Evolutionary conservation across 2,888 invertebrate species (phyloP).

Genomic region (Caenorhabditis angaria): DNA sequence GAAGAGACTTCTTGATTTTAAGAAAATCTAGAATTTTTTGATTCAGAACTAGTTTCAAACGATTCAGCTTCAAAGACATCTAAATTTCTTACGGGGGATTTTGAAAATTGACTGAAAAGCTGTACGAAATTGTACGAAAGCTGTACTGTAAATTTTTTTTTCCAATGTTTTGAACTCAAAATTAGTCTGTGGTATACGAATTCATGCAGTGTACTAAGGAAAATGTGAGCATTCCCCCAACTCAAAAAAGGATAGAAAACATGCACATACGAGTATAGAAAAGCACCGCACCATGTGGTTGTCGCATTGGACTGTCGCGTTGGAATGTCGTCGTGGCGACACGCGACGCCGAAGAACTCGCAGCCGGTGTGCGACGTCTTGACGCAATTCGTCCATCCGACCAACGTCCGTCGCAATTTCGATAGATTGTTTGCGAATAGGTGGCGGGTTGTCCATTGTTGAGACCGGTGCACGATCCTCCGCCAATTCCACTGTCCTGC

Average conservation of each 20-base stretch:
- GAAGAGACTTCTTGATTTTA: too few species aligned
- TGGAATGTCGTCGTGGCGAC: slow-evolving; percentile 22
- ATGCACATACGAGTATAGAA: slow-evolving; percentile 36
- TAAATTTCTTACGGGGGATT: too few species aligned
- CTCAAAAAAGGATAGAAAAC: slow-evolving; percentile 6
- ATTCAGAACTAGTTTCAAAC: too few species aligned
- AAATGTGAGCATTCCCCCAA: too few species aligned
- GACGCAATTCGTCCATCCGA: slow-evolving; percentile 58
- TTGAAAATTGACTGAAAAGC: too few species aligned
- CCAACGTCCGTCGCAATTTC: slow-evolving; percentile 64
- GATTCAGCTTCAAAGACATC: too few species aligned
- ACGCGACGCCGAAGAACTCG: not conserved
- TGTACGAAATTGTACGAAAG: too few species aligned
- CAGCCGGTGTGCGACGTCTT: slow-evolving; percentile 20
- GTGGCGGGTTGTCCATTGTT: slow-evolving; percentile 26
- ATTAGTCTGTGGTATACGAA: too few species aligned
- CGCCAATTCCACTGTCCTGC: slow-evolving; percentile 37
- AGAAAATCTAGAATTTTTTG: too few species aligned
- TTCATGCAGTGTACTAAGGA: not conserved
- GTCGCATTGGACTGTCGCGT: slow-evolving; percentile 51
- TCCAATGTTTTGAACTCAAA: too few species aligned
- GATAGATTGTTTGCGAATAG: slow-evolving; percentile 53
- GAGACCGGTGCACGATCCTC: slow-evolving; percentile 25
- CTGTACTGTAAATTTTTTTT: too few species aligned
- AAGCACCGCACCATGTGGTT: slow-evolving; percentile 45